phyloP scores from a whole-genome alignment of 2,888 invertebrate species.

The Phrixothrix hirtus region DNA sequence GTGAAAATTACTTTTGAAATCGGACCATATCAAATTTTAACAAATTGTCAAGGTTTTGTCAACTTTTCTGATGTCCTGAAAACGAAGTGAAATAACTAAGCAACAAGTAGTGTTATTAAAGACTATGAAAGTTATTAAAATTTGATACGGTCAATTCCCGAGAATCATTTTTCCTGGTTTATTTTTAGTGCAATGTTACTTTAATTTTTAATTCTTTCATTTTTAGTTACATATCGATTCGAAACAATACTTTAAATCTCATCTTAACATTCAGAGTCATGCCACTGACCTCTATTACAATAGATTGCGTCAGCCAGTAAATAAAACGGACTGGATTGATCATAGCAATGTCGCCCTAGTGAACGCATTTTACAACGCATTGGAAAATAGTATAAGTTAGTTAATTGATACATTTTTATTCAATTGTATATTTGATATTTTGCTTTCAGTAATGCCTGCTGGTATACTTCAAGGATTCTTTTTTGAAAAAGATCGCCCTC shows the following conservation, averaged over 20 bases:
- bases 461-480: conserved; percentile 8
- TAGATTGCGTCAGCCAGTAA: conserved; percentile 58
- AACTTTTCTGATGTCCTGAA: too few relatives aligned
- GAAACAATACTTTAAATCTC: conserved; percentile 55
- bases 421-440: neutral
- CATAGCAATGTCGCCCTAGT: conserved; percentile 59
- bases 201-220: neutral
- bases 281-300: conserved; percentile 58
- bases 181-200: neutral
- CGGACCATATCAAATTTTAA: too few relatives aligned
- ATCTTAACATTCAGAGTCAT: conserved; percentile 58
- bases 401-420: neutral
- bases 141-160: too few relatives aligned
- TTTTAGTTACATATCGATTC: neutral
- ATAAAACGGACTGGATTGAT: conserved; percentile 60
- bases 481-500: conserved; percentile 1
- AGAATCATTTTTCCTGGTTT: too few relatives aligned
- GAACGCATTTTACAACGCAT: conserved; percentile 60
- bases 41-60: too few relatives aligned
- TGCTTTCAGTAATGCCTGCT: conserved; percentile 1
- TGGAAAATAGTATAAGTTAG: conserved; percentile 61
- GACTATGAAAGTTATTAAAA: too few relatives aligned
- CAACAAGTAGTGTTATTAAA: too few relatives aligned
- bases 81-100: too few relatives aligned
- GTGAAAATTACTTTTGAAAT: too few relatives aligned